Percentiles rank a stretch among this genome's conserved stretches.
These are phyloP conservation scores for Tuberolachnus salignus DNA, from an alignment of 2,888 invertebrate genomes.

Conservation along the genomic window DNA sequence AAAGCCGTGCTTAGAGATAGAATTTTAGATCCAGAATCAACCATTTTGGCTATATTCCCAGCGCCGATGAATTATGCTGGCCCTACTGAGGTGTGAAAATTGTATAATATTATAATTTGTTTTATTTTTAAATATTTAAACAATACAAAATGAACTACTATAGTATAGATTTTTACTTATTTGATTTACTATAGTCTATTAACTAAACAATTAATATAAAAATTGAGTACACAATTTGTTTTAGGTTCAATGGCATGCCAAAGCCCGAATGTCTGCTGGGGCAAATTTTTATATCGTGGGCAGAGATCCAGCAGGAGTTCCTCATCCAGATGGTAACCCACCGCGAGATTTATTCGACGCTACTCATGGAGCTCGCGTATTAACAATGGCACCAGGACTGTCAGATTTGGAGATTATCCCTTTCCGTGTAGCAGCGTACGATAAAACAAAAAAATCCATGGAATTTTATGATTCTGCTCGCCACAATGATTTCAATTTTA, in stretches of 20 bases:
- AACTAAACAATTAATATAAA: too few species aligned
- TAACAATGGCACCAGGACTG: constrained; percentile 93
- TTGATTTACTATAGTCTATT: background rate
- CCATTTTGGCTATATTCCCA: constrained; percentile 96
- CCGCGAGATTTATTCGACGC: constrained; percentile 88
- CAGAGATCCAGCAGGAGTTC: constrained; percentile 96
- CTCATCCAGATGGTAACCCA: constrained; percentile 76
- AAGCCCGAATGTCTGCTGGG: constrained; percentile 93
- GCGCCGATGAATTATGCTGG: constrained; percentile 99
- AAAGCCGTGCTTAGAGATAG: constrained; percentile 88
- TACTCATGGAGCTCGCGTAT: constrained; percentile 88
- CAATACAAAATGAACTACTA: background rate
- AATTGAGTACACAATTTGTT: constrained; percentile 40
- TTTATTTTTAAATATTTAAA: background rate
- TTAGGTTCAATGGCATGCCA: constrained; percentile 92
- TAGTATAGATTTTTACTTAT: too few species aligned
- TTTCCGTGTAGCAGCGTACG: constrained; percentile 97
- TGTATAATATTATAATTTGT: background rate
- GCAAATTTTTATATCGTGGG: constrained; percentile 99
- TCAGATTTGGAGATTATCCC: constrained; percentile 93
- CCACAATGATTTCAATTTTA: constrained; percentile 94
- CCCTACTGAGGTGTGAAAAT: constrained; percentile 77
- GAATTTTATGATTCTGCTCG: constrained; percentile 89
- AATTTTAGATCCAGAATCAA: constrained; percentile 79
- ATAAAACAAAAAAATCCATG: constrained; percentile 83